These are phyloP conservation scores for Heliocidaris tuberculata DNA, from an alignment of 35 echinoderm and acorn worm genomes.

Conservation along the genomic window DNA sequence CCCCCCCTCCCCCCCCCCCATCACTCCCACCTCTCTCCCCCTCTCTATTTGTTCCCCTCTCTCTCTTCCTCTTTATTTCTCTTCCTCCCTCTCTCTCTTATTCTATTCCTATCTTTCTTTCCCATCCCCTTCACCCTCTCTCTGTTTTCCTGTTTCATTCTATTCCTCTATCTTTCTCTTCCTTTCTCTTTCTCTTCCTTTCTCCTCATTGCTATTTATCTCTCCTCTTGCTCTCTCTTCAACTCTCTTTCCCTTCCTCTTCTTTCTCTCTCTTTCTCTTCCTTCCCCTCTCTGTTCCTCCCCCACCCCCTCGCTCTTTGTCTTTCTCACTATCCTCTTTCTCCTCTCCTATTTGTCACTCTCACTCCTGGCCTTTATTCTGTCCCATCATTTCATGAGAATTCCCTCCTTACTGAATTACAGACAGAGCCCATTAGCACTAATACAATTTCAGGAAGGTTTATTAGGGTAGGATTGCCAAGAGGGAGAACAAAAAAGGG, in stretches of 20 bases:
- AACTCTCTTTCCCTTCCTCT: too few species aligned
- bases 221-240: background rate
- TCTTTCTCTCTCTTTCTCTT: too few species aligned
- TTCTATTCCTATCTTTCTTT: background rate
- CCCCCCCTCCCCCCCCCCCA: too few species aligned
- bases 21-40: too few species aligned
- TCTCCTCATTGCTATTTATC: background rate
- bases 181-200: background rate
- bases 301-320: background rate
- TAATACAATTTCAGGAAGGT: background rate
- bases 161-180: background rate
- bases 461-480: constrained; percentile 3
- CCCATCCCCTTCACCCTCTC: background rate
- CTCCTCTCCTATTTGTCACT: background rate
- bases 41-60: too few species aligned
- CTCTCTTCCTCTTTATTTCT: too few species aligned
- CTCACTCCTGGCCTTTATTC: background rate
- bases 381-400: background rate
- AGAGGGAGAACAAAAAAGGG: background rate
- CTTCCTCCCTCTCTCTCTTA: too few species aligned
- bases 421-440: constrained; percentile 1
- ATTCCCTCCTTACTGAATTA: background rate
- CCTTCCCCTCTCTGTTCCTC: too few species aligned
- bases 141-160: background rate
- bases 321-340: background rate